phyloP scores from a whole-genome alignment of 1,140 invertebrate genomes.

The Cotesia chilonis region DNA sequence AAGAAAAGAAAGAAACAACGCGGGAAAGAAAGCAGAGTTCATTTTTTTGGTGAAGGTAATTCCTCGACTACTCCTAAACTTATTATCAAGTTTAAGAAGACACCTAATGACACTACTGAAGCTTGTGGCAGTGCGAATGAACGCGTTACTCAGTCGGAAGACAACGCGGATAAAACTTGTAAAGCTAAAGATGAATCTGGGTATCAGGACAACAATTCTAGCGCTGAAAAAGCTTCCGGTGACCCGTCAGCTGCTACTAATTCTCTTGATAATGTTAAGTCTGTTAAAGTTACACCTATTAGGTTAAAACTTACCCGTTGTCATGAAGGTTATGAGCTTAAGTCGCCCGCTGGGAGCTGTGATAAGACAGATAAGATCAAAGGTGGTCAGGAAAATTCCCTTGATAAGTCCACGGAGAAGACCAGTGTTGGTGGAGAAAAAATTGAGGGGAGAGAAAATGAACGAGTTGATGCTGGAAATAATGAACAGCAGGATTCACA shows the following conservation, averaged over 20 bases:
- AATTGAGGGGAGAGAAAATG: slow-evolving; percentile 45
- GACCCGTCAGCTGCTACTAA: slow-evolving; percentile 47
- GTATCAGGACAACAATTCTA: slow-evolving; percentile 57
- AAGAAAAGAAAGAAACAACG: slow-evolving; percentile 70
- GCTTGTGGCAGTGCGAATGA: slow-evolving; percentile 28
- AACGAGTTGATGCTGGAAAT: neutral
- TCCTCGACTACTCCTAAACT: slow-evolving; percentile 72
- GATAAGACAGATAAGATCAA: slow-evolving; percentile 34
- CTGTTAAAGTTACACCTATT: slow-evolving; percentile 78
- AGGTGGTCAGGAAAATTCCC: slow-evolving; percentile 51
- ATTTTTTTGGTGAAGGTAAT: slow-evolving; percentile 70
- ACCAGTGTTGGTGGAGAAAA: slow-evolving; percentile 41
- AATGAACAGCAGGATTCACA: slow-evolving; percentile 38
- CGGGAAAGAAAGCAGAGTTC: slow-evolving; percentile 72
- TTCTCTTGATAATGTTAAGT: slow-evolving; percentile 67
- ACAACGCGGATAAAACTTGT: slow-evolving; percentile 43
- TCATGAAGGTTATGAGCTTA: slow-evolving; percentile 74
- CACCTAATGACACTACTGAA: slow-evolving; percentile 33
- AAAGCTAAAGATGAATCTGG: slow-evolving; percentile 64
- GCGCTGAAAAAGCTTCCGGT: slow-evolving; percentile 60
- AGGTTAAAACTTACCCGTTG: slow-evolving; percentile 83
- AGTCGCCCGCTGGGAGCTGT: slow-evolving; percentile 56
- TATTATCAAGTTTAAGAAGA: slow-evolving; percentile 69
- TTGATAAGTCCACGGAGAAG: neutral
- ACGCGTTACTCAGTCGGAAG: slow-evolving; percentile 28